Percentiles rank a stretch among this genome's conserved stretches.
Conservation (phyloP, 2,113 vertebrate genomes). For the Emydura subglobosa region DNA sequence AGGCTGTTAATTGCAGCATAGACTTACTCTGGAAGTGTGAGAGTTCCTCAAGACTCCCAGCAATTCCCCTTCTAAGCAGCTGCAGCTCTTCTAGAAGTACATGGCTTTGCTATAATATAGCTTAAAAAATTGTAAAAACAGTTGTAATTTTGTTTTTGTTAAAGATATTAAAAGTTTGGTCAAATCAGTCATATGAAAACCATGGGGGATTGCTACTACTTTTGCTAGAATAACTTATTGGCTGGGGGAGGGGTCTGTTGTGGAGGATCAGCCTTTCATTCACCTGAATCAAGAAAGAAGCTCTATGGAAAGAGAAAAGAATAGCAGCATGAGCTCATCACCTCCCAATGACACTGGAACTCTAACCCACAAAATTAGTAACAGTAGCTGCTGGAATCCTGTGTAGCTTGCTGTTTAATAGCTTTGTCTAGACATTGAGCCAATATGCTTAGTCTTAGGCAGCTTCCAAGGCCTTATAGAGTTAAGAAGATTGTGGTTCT, state of each 20-base stretch:
- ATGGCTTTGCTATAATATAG: neutral
- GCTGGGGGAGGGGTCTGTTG: rapidly evolving
- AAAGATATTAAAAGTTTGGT: neutral
- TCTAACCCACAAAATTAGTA: neutral
- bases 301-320: rapidly evolving
- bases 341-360: neutral
- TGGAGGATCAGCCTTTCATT: neutral
- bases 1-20: neutral
- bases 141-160: neutral
- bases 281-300: neutral
- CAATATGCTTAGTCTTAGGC: neutral
- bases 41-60: neutral
- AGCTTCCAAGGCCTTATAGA: neutral
- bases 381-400: neutral
- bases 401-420: neutral
- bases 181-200: neutral
- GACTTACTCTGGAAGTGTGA: neutral
- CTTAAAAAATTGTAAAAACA: neutral
- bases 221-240: neutral
- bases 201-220: neutral
- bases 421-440: neutral
- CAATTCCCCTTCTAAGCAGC: neutral
- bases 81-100: neutral
- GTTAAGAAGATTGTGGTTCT: neutral
- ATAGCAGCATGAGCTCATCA: neutral